Percentiles rank a stretch among this genome's conserved stretches.
Evolutionary conservation across 2,888 invertebrate genomes (phyloP).

Genomic region (Neocrepidodera transversa): DNA sequence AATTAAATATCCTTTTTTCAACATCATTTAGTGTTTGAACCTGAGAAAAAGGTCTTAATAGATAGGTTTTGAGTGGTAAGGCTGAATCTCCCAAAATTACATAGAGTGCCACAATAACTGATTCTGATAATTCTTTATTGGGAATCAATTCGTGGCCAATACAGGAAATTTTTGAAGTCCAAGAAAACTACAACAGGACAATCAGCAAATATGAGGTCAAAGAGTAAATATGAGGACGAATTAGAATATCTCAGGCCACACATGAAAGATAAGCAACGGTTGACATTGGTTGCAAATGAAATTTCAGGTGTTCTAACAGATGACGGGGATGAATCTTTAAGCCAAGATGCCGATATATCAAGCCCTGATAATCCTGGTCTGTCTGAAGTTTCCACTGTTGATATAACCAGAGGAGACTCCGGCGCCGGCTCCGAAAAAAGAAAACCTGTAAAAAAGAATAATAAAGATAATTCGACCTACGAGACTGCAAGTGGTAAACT

Average conservation of each 20-base stretch:
- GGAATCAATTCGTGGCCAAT: conserved; percentile 20
- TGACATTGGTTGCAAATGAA: conserved; percentile 18
- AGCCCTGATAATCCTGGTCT: too few species aligned
- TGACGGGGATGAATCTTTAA: conserved; percentile 18
- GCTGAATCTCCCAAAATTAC: too few species aligned
- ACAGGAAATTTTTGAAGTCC: conserved; percentile 7
- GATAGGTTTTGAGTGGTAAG: too few species aligned
- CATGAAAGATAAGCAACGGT: too few species aligned
- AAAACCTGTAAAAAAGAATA: too few species aligned
- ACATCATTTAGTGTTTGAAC: conserved; percentile 29
- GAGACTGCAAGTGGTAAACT: conserved; percentile 6
- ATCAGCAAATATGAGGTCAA: conserved; percentile 7
- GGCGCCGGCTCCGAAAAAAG: background rate
- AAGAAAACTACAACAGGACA: conserved; percentile 17
- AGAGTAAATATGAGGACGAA: conserved; percentile 20
- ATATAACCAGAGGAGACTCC: conserved; percentile 9
- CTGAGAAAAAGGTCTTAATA: too few species aligned
- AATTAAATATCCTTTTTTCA: conserved; percentile 26
- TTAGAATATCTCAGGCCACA: conserved; percentile 17
- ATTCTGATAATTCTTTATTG: too few species aligned
- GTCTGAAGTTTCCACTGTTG: conserved; percentile 7
- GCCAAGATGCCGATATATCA: conserved; percentile 14
- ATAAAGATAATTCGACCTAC: conserved; percentile 8
- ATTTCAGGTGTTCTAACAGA: conserved; percentile 9
- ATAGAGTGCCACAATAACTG: too few species aligned